Conservation (phyloP, 1,140 invertebrate genomes). For the Venturia canescens region DNA sequence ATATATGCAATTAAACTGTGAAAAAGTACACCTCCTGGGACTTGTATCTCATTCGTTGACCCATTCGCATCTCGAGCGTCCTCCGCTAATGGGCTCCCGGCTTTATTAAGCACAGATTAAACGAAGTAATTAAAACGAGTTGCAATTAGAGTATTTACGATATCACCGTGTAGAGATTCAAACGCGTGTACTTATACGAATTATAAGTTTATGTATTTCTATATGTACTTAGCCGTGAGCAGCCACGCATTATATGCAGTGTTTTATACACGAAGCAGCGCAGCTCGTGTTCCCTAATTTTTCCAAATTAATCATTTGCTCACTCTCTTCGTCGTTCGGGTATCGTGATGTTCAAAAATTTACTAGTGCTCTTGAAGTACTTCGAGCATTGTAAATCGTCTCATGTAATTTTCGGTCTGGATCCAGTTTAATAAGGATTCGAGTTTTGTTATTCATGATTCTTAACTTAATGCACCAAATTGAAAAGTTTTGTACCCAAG, state of each 20-base stretch:
- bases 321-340: too few relatives aligned
- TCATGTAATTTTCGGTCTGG: too few relatives aligned
- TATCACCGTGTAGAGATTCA: constrained; percentile 32
- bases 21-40: background rate
- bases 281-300: constrained; percentile 26
- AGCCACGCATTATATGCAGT: background rate
- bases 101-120: constrained; percentile 52
- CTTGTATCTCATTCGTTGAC: constrained; percentile 26
- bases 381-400: background rate
- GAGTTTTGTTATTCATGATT: too few relatives aligned
- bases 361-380: background rate
- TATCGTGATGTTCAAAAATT: background rate
- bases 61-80: background rate
- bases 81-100: constrained; percentile 46
- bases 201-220: constrained; percentile 6
- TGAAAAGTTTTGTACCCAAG: too few relatives aligned
- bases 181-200: constrained; percentile 9
- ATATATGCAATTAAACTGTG: constrained; percentile 28
- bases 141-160: constrained; percentile 47
- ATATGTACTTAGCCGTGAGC: constrained; percentile 12
- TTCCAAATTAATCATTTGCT: constrained; percentile 24
- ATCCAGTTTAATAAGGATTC: too few relatives aligned
- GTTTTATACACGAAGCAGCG: background rate
- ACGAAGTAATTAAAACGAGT: constrained; percentile 51
- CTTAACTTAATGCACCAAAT: too few relatives aligned